Percentiles rank a stretch among this genome's conserved stretches.
Evolutionary conservation across 1,140 invertebrate species (phyloP).

Genomic region (Dolichoris vasculosae): DNA sequence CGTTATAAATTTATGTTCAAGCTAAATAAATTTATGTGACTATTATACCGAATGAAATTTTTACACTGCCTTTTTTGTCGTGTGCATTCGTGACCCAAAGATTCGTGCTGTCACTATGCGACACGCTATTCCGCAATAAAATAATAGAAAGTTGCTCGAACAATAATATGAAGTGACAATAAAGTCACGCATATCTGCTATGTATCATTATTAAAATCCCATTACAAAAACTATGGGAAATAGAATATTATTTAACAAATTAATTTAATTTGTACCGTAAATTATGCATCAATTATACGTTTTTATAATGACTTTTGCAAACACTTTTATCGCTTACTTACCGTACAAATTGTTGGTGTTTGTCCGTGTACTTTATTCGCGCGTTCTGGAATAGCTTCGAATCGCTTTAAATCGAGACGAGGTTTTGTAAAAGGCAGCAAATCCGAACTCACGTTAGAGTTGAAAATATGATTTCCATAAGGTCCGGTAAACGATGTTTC

Average conservation of each 20-base stretch:
- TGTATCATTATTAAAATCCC: conserved; percentile 36
- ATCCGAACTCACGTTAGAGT: conserved; percentile 58
- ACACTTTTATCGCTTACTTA: conserved; percentile 56
- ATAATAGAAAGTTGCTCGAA: conserved; percentile 45
- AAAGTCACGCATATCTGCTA: conserved; percentile 30
- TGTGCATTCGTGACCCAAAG: conserved; percentile 35
- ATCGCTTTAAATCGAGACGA: conserved; percentile 59
- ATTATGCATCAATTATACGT: not conserved
- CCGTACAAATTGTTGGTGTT: conserved; percentile 70
- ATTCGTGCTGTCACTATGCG: conserved; percentile 56
- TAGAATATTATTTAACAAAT: conserved; percentile 38
- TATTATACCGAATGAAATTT: not conserved
- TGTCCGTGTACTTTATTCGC: conserved; percentile 68
- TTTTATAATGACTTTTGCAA: not conserved
- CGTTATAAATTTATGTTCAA: not conserved
- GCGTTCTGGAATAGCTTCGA: conserved; percentile 57
- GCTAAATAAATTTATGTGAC: not conserved
- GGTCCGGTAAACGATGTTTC: conserved; percentile 60
- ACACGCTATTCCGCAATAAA: conserved; percentile 57
- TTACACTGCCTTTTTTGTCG: not conserved
- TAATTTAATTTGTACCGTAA: conserved; percentile 32
- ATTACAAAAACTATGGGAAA: conserved; percentile 7
- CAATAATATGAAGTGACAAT: conserved; percentile 39
- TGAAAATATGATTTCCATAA: conserved; percentile 55
- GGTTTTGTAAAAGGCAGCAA: conserved; percentile 60